Evolutionary conservation across 2,888 invertebrate genomes (phyloP), one percentile per base, ranked within the genome.

Genomic region (Capitulum mitella): DNA sequence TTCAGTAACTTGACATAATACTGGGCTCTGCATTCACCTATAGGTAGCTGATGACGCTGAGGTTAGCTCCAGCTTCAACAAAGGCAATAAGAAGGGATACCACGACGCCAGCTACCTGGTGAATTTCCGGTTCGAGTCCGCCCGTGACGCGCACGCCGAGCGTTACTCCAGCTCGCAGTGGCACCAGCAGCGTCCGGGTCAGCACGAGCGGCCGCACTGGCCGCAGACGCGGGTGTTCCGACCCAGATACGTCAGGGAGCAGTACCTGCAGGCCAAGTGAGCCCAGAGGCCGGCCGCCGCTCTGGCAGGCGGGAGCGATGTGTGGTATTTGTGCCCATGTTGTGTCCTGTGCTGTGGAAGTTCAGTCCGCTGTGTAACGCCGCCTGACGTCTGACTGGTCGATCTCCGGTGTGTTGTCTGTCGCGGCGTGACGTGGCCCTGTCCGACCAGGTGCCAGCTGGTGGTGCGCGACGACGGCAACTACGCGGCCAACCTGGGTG

Each of bases 261-360:
- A 95, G 84, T 98, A 94, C 86, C 87, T 98, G 81, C 94, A 97
- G 87, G 96, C 97, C 80, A 95, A 95, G 95, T 96, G 88, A 81
- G 76, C 78, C 54, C 19, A 14, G 46, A 46, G 46, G 43, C 77
- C 78, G 54, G 12, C 48, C 77, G 79, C 79, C 78, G 77, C 46
- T 58, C 10, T 32, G 8, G 32, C 14, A 29, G 61, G 32, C 32
- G n/a, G n/a, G n/a, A n/a, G n/a, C n/a, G n/a, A n/a, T n/a, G n/a
- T n/a, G n/a, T n/a, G n/a, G n/a, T n/a, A n/a, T n/a, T n/a, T n/a
- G n/a, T n/a, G n/a, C n/a, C n/a, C n/a, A n/a, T n/a, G n/a, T n/a
- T n/a, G n/a, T n/a, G n/a, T n/a, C n/a, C n/a, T n/a, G n/a, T n/a
- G n/a, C n/a, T n/a, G n/a, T n/a, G n/a, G n/a, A n/a, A n/a, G n/a